Evolutionary conservation across 2,888 invertebrate genomes (phyloP).

Genomic region (Eupithecia tripunctaria): DNA sequence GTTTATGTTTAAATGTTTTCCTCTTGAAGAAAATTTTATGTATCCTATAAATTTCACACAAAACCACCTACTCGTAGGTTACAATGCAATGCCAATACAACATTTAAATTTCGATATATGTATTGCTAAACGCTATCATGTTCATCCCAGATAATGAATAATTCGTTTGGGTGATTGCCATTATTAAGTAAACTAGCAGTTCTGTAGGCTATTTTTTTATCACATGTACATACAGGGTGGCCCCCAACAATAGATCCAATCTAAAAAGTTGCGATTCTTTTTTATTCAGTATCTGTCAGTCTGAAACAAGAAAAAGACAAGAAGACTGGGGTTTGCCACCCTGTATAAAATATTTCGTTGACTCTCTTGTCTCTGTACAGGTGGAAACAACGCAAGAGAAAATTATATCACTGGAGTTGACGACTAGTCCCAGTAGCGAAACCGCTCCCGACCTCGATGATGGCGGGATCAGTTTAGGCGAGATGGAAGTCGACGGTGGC

Average conservation of each 20-base stretch:
- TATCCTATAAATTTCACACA: not conserved
- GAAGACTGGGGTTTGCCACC: not conserved
- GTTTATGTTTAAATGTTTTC: not conserved
- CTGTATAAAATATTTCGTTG: not conserved
- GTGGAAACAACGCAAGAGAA: conserved; percentile 96
- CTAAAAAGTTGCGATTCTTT: not conserved
- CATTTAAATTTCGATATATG: not conserved
- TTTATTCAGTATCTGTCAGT: not conserved
- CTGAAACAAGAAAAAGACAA: not conserved
- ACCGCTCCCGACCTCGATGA: conserved; percentile 79
- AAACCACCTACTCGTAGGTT: not conserved
- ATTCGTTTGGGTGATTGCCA: not conserved
- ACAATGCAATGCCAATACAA: too few relatives aligned
- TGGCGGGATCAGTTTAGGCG: conserved; percentile 64
- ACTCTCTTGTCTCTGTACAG: conserved; percentile 67
- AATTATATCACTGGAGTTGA: conserved; percentile 94
- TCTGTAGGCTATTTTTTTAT: not conserved
- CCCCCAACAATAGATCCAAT: not conserved
- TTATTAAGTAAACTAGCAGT: not conserved
- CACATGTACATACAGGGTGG: not conserved
- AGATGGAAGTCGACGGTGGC: conserved; percentile 72
- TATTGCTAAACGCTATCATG: conserved; percentile 2
- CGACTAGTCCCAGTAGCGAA: conserved; percentile 86
- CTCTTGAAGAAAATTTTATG: not conserved
- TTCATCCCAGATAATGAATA: conserved; percentile 1